A percentile compares a stretch with the other conserved stretches of the same genome.
These are phyloP conservation scores for Hypolimnas misippus DNA, from an alignment of 2,888 invertebrate genomes.

Conservation along the genomic window DNA sequence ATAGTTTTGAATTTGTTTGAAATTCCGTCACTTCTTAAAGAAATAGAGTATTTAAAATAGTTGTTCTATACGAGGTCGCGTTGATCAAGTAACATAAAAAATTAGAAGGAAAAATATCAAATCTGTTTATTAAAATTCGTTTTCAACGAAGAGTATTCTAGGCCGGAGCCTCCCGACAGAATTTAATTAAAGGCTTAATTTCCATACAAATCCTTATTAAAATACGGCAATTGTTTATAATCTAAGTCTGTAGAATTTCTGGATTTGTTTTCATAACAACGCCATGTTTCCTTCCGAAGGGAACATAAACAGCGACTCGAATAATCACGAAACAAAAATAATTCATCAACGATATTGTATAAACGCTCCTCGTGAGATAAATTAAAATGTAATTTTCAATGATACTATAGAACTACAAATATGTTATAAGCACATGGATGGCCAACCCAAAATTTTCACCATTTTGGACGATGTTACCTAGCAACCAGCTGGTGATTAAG, in stretches of 20 bases:
- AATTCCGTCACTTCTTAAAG: no score
- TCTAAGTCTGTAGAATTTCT: constrained; percentile 34
- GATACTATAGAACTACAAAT: no score
- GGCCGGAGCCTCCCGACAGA: constrained; percentile 43
- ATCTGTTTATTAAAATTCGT: constrained; percentile 18
- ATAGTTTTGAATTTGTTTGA: no score
- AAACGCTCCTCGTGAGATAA: not conserved
- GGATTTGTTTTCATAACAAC: constrained; percentile 38
- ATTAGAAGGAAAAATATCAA: constrained; percentile 1
- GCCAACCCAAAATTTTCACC: no score
- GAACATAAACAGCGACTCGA: constrained; percentile 27
- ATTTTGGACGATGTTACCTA: no score
- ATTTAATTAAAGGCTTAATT: constrained; percentile 49
- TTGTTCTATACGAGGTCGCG: no score
- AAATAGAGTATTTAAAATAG: no score
- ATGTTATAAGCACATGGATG: no score
- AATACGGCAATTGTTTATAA: constrained; percentile 46
- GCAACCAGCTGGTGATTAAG: no score
- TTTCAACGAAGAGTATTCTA: constrained; percentile 18
- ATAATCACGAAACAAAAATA: constrained; percentile 30
- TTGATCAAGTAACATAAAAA: not conserved
- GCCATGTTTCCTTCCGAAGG: constrained; percentile 29
- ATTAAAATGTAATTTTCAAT: constrained; percentile 1
- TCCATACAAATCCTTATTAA: constrained; percentile 45
- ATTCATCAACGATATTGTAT: constrained; percentile 14